Evolutionary conservation across 2,888 invertebrate species (phyloP).

Genomic region (Tetranychus truncatus): DNA sequence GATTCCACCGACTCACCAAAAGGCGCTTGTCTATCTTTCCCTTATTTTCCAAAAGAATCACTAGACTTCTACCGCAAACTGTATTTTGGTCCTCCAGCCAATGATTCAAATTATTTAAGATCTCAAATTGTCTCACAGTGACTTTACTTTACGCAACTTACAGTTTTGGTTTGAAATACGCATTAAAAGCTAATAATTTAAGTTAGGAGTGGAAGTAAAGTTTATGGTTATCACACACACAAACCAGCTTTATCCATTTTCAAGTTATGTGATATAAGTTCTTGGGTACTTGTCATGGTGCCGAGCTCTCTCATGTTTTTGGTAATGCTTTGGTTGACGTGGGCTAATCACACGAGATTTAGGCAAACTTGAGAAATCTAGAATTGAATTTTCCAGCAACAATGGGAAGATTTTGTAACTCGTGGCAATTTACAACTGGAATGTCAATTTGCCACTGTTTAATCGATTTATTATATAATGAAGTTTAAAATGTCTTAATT

Average conservation of each 20-base stretch:
- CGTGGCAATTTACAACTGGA: neutral
- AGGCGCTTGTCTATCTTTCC: neutral
- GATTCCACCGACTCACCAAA: neutral
- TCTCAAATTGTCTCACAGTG: neutral
- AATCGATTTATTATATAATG: neutral
- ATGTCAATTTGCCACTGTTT: neutral
- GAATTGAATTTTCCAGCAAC: neutral
- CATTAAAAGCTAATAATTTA: neutral
- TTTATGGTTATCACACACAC: constrained; percentile 21
- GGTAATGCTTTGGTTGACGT: too few relatives aligned
- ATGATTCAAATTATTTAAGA: neutral
- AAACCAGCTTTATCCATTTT: too few relatives aligned
- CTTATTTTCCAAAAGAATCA: neutral
- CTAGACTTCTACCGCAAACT: neutral
- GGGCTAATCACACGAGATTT: too few relatives aligned
- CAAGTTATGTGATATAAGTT: too few relatives aligned
- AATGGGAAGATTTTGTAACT: neutral
- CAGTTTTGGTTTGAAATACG: neutral
- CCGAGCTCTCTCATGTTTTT: too few relatives aligned
- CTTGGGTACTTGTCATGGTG: neutral
- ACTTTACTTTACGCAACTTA: neutral
- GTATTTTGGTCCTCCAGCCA: neutral
- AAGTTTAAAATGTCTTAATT: too few relatives aligned
- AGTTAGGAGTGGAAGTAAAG: neutral
- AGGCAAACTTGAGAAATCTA: neutral